Evolutionary conservation across 2,888 invertebrate genomes (phyloP).

Genomic region (Calameuta idolon): DNA sequence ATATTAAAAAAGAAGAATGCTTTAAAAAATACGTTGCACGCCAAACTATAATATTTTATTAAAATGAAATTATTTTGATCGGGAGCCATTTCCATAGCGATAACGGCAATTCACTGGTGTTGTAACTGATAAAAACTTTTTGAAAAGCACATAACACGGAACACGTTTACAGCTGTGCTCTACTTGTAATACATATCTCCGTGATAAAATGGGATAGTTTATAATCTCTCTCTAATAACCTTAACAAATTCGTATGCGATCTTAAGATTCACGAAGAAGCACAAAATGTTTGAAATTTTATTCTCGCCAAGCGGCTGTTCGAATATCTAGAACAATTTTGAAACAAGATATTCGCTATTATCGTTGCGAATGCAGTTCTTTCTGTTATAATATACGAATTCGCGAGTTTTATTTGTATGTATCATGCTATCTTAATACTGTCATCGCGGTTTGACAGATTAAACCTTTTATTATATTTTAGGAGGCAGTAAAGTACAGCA

Average conservation of each 20-base stretch:
- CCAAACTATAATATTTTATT: background rate
- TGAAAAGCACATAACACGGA: background rate
- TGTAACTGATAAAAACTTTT: background rate
- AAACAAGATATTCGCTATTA: too few relatives aligned
- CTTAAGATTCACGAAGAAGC: background rate
- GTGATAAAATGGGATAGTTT: background rate
- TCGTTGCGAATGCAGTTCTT: background rate
- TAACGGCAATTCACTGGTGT: background rate
- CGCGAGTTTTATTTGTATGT: background rate
- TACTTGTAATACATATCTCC: background rate
- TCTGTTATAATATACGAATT: background rate
- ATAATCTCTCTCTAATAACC: background rate
- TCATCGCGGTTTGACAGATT: background rate
- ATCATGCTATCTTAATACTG: background rate
- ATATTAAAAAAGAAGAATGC: background rate
- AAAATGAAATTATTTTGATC: background rate
- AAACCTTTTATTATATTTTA: background rate
- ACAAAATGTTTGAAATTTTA: background rate
- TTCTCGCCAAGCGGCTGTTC: background rate
- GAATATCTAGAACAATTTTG: background rate
- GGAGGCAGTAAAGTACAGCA: background rate
- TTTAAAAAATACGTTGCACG: background rate
- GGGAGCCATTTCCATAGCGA: background rate
- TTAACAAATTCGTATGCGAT: background rate
- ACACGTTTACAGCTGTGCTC: background rate